Base-by-base conservation (phyloP, 2,113 vertebrate species). In the Psilopsiagon aurifrons region DNA sequence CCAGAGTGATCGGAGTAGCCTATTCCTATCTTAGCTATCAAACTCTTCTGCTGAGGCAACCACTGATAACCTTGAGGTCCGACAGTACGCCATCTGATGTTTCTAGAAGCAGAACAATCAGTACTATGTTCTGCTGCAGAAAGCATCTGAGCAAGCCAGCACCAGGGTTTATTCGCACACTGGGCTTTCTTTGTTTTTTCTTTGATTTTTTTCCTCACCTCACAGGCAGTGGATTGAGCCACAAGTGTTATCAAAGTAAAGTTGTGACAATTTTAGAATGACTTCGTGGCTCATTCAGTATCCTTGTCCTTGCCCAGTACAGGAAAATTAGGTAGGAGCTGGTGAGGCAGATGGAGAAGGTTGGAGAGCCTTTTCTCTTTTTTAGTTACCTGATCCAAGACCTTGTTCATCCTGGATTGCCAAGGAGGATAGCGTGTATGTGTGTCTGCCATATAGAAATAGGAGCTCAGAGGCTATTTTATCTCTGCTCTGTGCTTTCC, bases 31-130 rank as follows among this genome's bases (percentile, higher is more conserved):
- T 81, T 43, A 22, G 35, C 7, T 75, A 29, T 55, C 43, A 55
- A 81, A 59, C 71, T 60, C 51, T 74, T 84, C 31, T 3, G 1
- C 35, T 68, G 22, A 33, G 60, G 46, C 31, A 90, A 37, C 37
- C 0, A 0, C 64, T 88, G 33, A n/a, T 49, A 73, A 57, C 49
- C 25, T 74, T 41, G 43, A 51, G n/a, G 31, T 83, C 71, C 59
- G 59, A 51, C 27, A 1, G 25, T 57, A 17, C 0, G 0, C 33
- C 1, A 1, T 25, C 73, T 52, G 33, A n/a, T 62, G 37, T 71
- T 54, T 75, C 54, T 28, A 37, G 47, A 43, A 79, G 52, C 74
- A 80, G 37, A 43, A 22, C 25, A 54, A 25, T 76, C 41, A 7
- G 25, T 68, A 23, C 20, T 6, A 0, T 57, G n/a, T n/a, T 83